Conservation (phyloP, 1,140 invertebrate genomes). For the Laupala kohalensis region DNA sequence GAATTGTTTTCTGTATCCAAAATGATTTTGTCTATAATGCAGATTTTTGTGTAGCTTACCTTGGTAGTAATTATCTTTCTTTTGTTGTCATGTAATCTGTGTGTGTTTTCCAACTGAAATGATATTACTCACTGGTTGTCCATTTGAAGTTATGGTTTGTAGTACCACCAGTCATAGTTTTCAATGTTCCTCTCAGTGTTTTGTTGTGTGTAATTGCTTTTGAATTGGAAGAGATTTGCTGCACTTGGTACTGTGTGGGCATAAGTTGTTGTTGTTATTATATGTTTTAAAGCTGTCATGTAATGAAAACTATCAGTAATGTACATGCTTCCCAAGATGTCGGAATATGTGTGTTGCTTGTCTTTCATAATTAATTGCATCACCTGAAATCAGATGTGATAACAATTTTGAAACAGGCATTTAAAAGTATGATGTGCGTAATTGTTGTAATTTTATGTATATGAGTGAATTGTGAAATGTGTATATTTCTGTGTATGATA, state of each 20-base stretch:
- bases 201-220: background rate
- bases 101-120: too few species aligned
- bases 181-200: background rate
- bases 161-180: too few species aligned
- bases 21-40: too few species aligned
- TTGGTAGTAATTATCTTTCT: too few species aligned
- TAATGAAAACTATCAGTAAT: background rate
- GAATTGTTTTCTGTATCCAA: too few species aligned
- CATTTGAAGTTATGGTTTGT: too few species aligned
- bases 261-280: too few species aligned
- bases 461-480: background rate
- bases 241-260: background rate
- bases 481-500: background rate
- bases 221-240: background rate
- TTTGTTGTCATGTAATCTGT: too few species aligned
- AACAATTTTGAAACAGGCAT: background rate
- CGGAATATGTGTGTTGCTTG: background rate
- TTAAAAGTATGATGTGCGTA: background rate
- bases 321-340: background rate
- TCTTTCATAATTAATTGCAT: background rate
- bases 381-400: background rate
- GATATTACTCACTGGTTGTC: too few species aligned
- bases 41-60: too few species aligned
- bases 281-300: background rate
- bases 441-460: background rate